phyloP scores from a whole-genome alignment of 2,888 invertebrate genomes.

The Antitype chi region DNA sequence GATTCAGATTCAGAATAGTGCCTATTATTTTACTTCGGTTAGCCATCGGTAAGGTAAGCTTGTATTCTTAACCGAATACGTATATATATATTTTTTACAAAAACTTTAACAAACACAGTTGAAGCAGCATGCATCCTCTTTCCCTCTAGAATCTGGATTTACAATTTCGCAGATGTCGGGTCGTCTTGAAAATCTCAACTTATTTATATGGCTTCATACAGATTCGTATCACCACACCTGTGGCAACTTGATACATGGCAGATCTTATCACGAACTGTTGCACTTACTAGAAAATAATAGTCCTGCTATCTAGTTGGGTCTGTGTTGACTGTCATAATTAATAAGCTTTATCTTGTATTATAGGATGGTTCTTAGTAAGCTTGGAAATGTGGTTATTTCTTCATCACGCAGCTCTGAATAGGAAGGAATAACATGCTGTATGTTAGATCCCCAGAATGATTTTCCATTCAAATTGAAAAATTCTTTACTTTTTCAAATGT shows the following conservation, averaged over 20 bases:
- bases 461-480: background rate
- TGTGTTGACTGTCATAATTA: conserved; percentile 40
- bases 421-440: background rate
- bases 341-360: conserved; percentile 33
- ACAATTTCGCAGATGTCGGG: conserved; percentile 66
- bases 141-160: conserved; percentile 68
- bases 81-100: background rate
- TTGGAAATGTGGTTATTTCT: conserved; percentile 30
- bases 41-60: background rate
- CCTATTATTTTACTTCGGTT: background rate
- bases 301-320: conserved; percentile 22
- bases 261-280: conserved; percentile 41
- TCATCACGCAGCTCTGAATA: background rate
- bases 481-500: background rate
- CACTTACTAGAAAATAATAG: conserved; percentile 37
- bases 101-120: conserved; percentile 36
- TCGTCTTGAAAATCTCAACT: conserved; percentile 69
- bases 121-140: conserved; percentile 73
- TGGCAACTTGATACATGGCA: conserved; percentile 66
- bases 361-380: conserved; percentile 12
- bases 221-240: conserved; percentile 73
- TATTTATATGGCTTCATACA: conserved; percentile 76
- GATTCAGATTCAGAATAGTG: no score
- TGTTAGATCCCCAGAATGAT: background rate
- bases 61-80: background rate